Evolutionary conservation across 2,888 invertebrate genomes (phyloP).

Genomic region (Agonopterix alstromeriana): DNA sequence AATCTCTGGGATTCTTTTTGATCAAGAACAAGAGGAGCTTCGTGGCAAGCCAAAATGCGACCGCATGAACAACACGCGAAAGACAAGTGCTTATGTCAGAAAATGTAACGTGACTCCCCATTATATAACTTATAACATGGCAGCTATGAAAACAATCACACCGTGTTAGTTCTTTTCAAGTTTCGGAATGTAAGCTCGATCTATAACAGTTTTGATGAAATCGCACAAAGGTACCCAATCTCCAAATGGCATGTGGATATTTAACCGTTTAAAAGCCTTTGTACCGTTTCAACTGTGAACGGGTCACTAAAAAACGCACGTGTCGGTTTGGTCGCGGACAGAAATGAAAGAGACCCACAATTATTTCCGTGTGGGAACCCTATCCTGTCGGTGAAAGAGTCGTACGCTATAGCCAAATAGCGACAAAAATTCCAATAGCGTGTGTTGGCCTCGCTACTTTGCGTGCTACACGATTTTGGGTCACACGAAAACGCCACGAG

Average conservation of each 20-base stretch:
- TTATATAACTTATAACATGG: no score
- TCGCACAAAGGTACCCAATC: no score
- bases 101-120: no score
- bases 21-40: no score
- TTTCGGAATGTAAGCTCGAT: no score
- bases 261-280: conserved; percentile 25
- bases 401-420: conserved; percentile 26
- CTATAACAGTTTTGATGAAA: no score
- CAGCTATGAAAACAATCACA: no score
- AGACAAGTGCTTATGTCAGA: no score
- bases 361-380: conserved; percentile 39
- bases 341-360: conserved; percentile 39
- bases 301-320: conserved; percentile 33
- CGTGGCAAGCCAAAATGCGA: no score
- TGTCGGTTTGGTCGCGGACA: conserved; percentile 29
- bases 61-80: no score
- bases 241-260: background rate
- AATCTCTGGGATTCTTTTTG: no score
- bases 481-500: conserved; percentile 46
- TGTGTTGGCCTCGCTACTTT: conserved; percentile 32
- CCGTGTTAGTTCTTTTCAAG: no score
- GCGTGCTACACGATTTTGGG: conserved; percentile 60
- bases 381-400: conserved; percentile 32
- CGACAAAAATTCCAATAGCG: conserved; percentile 50
- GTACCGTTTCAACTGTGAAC: conserved; percentile 25